Conservation (phyloP, 2,113 vertebrate genomes). For the Lepidiolamprologus cunningtoni region DNA sequence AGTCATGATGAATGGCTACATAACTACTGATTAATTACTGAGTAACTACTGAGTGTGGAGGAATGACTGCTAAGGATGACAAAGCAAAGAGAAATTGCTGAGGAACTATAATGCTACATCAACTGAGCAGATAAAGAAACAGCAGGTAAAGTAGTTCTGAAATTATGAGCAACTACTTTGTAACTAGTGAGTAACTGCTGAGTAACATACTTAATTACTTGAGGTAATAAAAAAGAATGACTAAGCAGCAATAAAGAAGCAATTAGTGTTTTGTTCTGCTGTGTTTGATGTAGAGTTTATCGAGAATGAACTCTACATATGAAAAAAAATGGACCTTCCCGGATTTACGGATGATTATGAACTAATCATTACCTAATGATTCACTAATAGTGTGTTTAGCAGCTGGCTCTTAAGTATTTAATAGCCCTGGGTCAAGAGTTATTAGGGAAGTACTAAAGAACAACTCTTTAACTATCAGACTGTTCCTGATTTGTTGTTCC, state of each 20-base stretch:
- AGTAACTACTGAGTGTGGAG: background rate
- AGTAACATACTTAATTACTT: background rate
- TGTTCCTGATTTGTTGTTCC: background rate
- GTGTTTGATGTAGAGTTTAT: background rate
- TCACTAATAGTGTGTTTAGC: background rate
- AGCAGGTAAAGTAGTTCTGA: background rate
- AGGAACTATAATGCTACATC: background rate
- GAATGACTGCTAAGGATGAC: background rate
- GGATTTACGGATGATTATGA: background rate
- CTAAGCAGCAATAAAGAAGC: background rate
- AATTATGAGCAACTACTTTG: background rate
- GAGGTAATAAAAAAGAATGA: background rate
- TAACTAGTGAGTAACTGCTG: background rate
- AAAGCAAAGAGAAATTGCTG: background rate
- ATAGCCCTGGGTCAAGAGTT: background rate
- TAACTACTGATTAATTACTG: background rate
- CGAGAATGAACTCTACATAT: background rate
- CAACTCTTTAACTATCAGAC: background rate
- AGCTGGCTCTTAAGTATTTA: background rate
- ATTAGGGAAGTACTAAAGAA: background rate
- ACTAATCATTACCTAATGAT: background rate
- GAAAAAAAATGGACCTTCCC: background rate
- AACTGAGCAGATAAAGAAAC: background rate
- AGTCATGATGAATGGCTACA: background rate
- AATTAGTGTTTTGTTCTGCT: background rate